Percentiles rank a stretch among this genome's conserved stretches.
phyloP scores from a whole-genome alignment of 2,113 vertebrate genomes.

The Dipodomys ordii region DNA sequence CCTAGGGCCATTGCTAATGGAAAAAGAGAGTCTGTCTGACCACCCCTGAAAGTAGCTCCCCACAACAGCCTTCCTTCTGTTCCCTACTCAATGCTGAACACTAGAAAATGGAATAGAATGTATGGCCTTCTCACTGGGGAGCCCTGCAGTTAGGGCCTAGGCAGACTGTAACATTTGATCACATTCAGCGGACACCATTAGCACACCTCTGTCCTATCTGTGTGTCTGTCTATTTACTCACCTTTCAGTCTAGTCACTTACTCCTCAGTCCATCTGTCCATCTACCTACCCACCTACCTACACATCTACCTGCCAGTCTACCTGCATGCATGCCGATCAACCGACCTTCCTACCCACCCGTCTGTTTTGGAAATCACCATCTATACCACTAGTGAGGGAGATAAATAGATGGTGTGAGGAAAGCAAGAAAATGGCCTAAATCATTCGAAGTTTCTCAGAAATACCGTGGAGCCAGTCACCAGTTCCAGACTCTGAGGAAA shows the following conservation, averaged over 20 bases:
- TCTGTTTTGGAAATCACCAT: background rate
- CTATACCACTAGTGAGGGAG: background rate
- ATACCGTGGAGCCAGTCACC: background rate
- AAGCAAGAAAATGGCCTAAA: background rate
- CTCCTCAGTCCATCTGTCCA: no score
- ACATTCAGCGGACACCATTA: background rate
- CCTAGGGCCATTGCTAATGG: background rate
- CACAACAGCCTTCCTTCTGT: background rate
- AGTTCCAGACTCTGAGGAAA: background rate
- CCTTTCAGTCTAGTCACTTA: background rate
- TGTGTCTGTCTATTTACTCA: background rate
- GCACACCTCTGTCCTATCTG: no score
- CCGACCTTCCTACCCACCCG: background rate
- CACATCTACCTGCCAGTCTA: no score
- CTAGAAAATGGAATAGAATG: slow-evolving; percentile 56
- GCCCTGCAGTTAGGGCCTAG: background rate
- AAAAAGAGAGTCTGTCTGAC: background rate
- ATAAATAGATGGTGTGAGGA: background rate
- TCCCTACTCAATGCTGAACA: background rate
- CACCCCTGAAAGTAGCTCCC: background rate
- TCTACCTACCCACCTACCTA: background rate
- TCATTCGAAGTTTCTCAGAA: background rate
- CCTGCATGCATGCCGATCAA: no score
- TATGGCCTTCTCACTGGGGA: background rate
- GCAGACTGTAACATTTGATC: background rate